Percentiles rank a stretch among this genome's conserved stretches.
These are phyloP conservation scores for Drosophila meridionalis DNA, from an alignment of 2,888 invertebrate genomes.

Conservation along the genomic window DNA sequence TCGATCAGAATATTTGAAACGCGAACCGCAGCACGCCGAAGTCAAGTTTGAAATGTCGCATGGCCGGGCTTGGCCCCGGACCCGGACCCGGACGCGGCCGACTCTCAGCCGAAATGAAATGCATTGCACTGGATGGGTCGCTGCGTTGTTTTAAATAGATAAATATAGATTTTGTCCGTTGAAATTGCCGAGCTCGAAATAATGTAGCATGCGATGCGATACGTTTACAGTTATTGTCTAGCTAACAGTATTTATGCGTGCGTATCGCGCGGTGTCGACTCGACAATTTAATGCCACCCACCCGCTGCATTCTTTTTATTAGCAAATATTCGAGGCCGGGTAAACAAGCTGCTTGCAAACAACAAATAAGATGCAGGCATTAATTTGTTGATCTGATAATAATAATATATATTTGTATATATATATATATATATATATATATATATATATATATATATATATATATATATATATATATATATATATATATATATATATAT, in stretches of 20 bases:
- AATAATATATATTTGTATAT: not conserved
- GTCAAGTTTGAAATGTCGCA: constrained; percentile 63
- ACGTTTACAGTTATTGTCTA: constrained; percentile 44
- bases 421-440: not conserved
- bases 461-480: not conserved
- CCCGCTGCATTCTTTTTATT: not conserved
- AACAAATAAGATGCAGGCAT: not conserved
- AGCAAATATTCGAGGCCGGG: not conserved
- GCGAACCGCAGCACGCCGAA: constrained; percentile 58
- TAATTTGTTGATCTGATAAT: not conserved
- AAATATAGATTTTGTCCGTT: constrained; percentile 66
- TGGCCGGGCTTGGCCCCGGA: constrained; percentile 21
- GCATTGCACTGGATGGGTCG: constrained; percentile 12
- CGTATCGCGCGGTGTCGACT: constrained; percentile 26
- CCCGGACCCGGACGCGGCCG: constrained; percentile 1
- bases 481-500: no score
- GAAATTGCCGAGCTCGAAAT: constrained; percentile 33
- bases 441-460: no score
- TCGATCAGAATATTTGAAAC: constrained; percentile 10
- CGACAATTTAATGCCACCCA: constrained; percentile 18
- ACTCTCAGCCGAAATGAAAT: constrained; percentile 30
- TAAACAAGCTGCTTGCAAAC: not conserved
- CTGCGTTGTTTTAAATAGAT: constrained; percentile 38
- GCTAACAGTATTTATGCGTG: constrained; percentile 24
- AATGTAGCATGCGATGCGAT: constrained; percentile 57